Conservation (phyloP, 2,888 invertebrate genomes). For the Eudemis profundana region DNA sequence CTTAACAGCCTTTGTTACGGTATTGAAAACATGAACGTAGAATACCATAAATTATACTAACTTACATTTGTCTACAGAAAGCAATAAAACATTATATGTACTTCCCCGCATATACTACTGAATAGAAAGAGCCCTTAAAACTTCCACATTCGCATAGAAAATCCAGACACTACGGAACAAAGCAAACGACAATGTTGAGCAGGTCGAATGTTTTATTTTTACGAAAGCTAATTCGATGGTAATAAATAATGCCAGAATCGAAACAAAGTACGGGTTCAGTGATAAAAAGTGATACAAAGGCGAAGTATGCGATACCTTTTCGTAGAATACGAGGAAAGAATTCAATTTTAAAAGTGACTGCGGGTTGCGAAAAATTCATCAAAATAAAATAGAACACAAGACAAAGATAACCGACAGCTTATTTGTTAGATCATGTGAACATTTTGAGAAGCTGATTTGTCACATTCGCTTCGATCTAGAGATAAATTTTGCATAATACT, state of each 20-base stretch:
- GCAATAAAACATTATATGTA: neutral
- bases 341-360: slow-evolving; percentile 78
- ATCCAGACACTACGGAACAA: slow-evolving; percentile 4
- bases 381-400: slow-evolving; percentile 71
- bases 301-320: slow-evolving; percentile 83
- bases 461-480: slow-evolving; percentile 18
- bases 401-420: slow-evolving; percentile 65
- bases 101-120: neutral
- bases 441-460: slow-evolving; percentile 27
- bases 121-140: slow-evolving; percentile 5
- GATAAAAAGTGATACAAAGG: slow-evolving; percentile 84
- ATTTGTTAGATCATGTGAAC: slow-evolving; percentile 59
- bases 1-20: too few species aligned
- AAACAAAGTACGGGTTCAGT: slow-evolving; percentile 70
- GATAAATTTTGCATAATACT: neutral
- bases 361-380: slow-evolving; percentile 71
- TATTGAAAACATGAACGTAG: too few species aligned
- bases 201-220: slow-evolving; percentile 60
- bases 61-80: too few species aligned
- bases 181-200: slow-evolving; percentile 43
- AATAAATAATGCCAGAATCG: slow-evolving; percentile 78
- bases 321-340: slow-evolving; percentile 82
- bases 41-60: too few species aligned
- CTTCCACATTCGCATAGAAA: slow-evolving; percentile 17
- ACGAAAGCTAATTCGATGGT: slow-evolving; percentile 58